Evolutionary conservation across 2,888 invertebrate genomes (phyloP).

Genomic region (Tanytarsus gracilentus): DNA sequence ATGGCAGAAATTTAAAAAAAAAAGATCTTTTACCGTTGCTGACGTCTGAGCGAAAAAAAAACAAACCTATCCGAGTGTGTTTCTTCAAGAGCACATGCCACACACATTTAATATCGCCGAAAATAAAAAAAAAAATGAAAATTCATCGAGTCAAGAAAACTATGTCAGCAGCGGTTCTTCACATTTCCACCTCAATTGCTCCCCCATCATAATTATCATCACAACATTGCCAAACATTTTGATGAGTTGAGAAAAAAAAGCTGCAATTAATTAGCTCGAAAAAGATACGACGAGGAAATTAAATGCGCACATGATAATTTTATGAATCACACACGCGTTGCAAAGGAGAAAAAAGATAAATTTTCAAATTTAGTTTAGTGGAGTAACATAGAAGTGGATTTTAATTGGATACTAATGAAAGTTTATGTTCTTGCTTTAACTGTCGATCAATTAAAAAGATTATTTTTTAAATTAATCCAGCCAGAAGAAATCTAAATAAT

Average conservation of each 20-base stretch:
- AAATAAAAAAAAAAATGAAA: not conserved
- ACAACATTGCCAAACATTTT: too few species aligned
- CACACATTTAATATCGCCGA: slow-evolving; percentile 14
- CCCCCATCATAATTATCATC: too few species aligned
- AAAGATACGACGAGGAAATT: not conserved
- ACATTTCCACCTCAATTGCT: slow-evolving; percentile 12
- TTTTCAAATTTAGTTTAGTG: not conserved
- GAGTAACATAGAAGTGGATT: slow-evolving; percentile 1
- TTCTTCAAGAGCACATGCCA: slow-evolving; percentile 4
- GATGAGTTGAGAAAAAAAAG: too few species aligned
- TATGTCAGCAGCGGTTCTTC: slow-evolving; percentile 24
- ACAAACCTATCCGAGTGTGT: not conserved
- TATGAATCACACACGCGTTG: not conserved
- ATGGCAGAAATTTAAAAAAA: not conserved
- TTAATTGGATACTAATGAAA: too few species aligned
- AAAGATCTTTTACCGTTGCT: slow-evolving; percentile 21
- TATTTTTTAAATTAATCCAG: too few species aligned
- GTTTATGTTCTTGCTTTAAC: too few species aligned
- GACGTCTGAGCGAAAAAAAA: not conserved
- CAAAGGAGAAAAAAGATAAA: not conserved
- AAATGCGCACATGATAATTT: too few species aligned
- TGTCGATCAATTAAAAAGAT: too few species aligned
- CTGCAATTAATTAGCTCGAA: not conserved
- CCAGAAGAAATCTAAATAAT: too few species aligned
- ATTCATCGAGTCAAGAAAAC: slow-evolving; percentile 8